Conservation (phyloP, 2,888 invertebrate species). For the Aphidius colemani region DNA sequence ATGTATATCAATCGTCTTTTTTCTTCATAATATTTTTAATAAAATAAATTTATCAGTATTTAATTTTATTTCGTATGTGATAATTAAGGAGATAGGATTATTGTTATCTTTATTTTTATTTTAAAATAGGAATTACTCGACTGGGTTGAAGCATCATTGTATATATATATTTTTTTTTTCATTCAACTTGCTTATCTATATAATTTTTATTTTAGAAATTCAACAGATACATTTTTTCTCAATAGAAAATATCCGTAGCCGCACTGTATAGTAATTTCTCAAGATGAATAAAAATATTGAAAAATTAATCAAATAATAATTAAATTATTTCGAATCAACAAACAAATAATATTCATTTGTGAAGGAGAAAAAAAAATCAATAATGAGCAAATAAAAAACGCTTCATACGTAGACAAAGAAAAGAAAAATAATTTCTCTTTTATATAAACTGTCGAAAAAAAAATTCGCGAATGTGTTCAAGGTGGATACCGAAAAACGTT, state of each 20-base stretch:
- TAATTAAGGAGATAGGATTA: constrained; percentile 53
- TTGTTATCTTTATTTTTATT: constrained; percentile 47
- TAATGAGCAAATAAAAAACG: background rate
- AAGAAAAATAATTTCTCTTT: background rate
- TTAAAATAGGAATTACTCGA: constrained; percentile 50
- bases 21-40: constrained; percentile 37
- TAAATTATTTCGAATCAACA: background rate
- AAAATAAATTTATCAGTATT: constrained; percentile 41
- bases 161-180: constrained; percentile 27
- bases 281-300: background rate
- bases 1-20: constrained; percentile 41
- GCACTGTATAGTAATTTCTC: constrained; percentile 24
- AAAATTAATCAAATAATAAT: background rate
- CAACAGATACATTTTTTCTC: constrained; percentile 48
- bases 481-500: constrained; percentile 24
- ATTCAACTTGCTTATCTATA: constrained; percentile 12
- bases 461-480: constrained; percentile 8
- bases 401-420: background rate
- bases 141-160: constrained; percentile 45
- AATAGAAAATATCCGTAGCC: constrained; percentile 36
- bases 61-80: constrained; percentile 47
- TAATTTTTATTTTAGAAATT: constrained; percentile 41
- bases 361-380: background rate
- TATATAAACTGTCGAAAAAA: too few relatives aligned
- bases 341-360: constrained; percentile 1